These are phyloP conservation scores for Gambusia affinis DNA, from an alignment of 2,113 vertebrate genomes.

Conservation along the genomic window DNA sequence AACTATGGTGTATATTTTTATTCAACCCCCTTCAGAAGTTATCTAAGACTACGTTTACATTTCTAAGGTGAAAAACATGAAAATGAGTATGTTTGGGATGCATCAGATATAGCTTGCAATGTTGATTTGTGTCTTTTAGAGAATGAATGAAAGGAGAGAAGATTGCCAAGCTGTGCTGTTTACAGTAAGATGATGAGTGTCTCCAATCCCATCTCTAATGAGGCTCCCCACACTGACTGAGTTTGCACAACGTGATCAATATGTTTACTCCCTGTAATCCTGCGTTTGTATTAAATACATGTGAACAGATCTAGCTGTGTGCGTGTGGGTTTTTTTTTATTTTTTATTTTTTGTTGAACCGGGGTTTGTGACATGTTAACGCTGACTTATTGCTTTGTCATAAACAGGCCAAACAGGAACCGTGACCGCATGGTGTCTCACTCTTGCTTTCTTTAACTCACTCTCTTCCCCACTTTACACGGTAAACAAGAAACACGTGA, in stretches of 20 bases:
- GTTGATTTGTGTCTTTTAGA: slow-evolving; percentile 53
- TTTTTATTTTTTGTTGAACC: not conserved
- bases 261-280: slow-evolving; percentile 26
- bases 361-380: not conserved
- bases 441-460: not conserved
- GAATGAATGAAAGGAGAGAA: not conserved
- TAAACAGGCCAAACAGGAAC: not conserved
- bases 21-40: not conserved
- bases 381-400: not conserved
- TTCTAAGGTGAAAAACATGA: not conserved
- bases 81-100: not conserved
- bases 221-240: slow-evolving; percentile 1
- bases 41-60: not conserved
- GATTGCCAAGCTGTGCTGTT: slow-evolving; percentile 2
- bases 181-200: slow-evolving; percentile 17
- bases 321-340: accelerated
- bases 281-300: slow-evolving; percentile 55
- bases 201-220: not conserved
- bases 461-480: not conserved
- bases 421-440: slow-evolving; percentile 15
- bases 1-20: not conserved
- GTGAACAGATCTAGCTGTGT: not conserved
- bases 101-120: not conserved
- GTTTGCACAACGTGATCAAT: slow-evolving; percentile 65
- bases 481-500: slow-evolving; percentile 81